These are phyloP conservation scores for Stegana nigrithorax DNA, from an alignment of 2,888 invertebrate genomes.

Conservation along the genomic window DNA sequence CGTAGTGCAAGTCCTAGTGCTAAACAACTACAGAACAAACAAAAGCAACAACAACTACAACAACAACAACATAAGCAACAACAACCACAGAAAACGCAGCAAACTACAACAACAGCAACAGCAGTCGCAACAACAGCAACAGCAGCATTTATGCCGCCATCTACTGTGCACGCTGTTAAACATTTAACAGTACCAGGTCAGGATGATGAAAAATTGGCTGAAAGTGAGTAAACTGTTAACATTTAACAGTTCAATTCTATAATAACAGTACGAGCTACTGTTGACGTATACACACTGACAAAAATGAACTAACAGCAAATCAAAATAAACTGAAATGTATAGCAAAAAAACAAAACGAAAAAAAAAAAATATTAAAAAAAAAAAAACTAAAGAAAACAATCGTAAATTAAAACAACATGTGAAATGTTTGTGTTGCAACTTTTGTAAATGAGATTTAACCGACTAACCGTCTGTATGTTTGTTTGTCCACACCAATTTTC, in stretches of 20 bases:
- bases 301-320: background rate
- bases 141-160: slow-evolving; percentile 37
- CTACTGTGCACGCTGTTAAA: slow-evolving; percentile 44
- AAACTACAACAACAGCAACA: slow-evolving; percentile 21
- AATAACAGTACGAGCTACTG: slow-evolving; percentile 1
- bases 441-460: slow-evolving; percentile 37
- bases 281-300: background rate
- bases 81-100: slow-evolving; percentile 33
- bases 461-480: background rate
- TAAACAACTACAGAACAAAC: slow-evolving; percentile 57
- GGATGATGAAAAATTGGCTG: slow-evolving; percentile 68
- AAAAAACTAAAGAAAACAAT: background rate
- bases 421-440: slow-evolving; percentile 58
- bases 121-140: slow-evolving; percentile 26
- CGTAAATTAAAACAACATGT: slow-evolving; percentile 40
- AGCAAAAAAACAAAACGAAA: slow-evolving; percentile 41
- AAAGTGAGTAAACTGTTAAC: slow-evolving; percentile 67
- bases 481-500: background rate
- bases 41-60: slow-evolving; percentile 54
- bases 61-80: slow-evolving; percentile 35
- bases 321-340: slow-evolving; percentile 14
- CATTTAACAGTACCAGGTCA: slow-evolving; percentile 65
- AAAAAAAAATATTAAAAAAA: slow-evolving; percentile 43
- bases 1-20: slow-evolving; percentile 43
- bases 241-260: slow-evolving; percentile 6